Evolutionary conservation across 2,888 invertebrate species (phyloP), one percentile per base, ranked within the genome.

Genomic region (Drosophila buzzatii): DNA sequence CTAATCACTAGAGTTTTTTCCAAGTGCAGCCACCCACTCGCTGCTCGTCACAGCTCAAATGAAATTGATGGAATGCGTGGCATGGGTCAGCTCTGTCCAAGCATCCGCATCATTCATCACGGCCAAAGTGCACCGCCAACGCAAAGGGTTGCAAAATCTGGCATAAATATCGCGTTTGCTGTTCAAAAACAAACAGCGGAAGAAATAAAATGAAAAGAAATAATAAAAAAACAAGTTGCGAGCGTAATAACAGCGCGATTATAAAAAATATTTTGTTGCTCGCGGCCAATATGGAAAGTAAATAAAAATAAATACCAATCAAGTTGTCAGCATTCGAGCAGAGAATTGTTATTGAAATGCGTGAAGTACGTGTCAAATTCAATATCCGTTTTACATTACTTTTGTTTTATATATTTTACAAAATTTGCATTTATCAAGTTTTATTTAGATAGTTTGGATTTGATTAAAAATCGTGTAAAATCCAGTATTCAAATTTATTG

Each of bases 221-320:
- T 3, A 16, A 53, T 16, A n/a, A 39, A 52, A 61, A 2, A 37
- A 41, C 18, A 6, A 45, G 37, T 16, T 53, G 20, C 23, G 23
- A 14, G 18, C 16, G 27, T 37, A 58, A 67, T 47, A 58, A 61
- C 23, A 59, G 65, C 56, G 27, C 35, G 49, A 59, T 41, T 20
- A 60, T 33, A 53, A 55, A 37, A 59, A 55, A 35, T 5, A 59
- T 44, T 61, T 49, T 61, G 16, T 16, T 12, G 44, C 27, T 20
- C 64, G 10, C 27, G 35, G 27, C 27, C 49, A 52, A 45, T 42
- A 56, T 61, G 44, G 33, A 35, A 35, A 51, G 51, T 51, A 51
- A 33, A 51, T 35, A 20, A 63, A 66, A 73, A 65, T 69, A 80
- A 84, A 87, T 72, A 78, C 31, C 70, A 80, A 85, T 80, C 65